Percentiles rank a stretch among this genome's conserved stretches.
phyloP scores from a whole-genome alignment of 2,888 invertebrate species.

The Heliconius erato region DNA sequence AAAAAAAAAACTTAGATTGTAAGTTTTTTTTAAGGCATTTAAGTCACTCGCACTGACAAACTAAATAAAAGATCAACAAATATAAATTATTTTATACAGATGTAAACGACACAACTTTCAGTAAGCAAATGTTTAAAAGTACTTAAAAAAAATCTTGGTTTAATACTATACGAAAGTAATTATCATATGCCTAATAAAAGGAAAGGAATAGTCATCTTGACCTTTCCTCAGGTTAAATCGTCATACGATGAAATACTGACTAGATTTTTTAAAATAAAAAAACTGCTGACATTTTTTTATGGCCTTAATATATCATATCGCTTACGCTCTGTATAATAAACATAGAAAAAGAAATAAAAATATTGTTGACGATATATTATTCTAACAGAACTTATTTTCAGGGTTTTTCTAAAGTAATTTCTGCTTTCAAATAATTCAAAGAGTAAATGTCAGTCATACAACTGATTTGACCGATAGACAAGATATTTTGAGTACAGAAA shows the following conservation, averaged over 20 bases:
- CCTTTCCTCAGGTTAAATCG: no score
- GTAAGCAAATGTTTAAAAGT: neutral
- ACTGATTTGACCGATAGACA: slow-evolving; percentile 12
- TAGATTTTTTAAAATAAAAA: no score
- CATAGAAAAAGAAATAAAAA: neutral
- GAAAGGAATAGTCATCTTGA: no score
- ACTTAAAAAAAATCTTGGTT: neutral
- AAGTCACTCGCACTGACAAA: neutral
- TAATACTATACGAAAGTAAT: neutral
- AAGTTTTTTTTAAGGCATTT: neutral
- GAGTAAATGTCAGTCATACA: neutral
- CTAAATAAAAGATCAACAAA: neutral
- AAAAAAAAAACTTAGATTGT: no score
- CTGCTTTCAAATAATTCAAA: no score
- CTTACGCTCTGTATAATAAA: neutral
- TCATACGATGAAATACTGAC: no score
- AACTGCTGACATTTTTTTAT: no score
- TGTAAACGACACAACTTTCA: neutral
- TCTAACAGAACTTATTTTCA: neutral
- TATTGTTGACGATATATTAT: neutral
- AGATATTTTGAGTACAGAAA: neutral
- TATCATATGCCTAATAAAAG: neutral
- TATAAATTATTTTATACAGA: neutral
- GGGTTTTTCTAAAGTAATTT: no score
- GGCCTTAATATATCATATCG: neutral